Evolutionary conservation across 1,140 invertebrate genomes (phyloP), one percentile per base, ranked within the genome.

Genomic region (Zophobas atratus): DNA sequence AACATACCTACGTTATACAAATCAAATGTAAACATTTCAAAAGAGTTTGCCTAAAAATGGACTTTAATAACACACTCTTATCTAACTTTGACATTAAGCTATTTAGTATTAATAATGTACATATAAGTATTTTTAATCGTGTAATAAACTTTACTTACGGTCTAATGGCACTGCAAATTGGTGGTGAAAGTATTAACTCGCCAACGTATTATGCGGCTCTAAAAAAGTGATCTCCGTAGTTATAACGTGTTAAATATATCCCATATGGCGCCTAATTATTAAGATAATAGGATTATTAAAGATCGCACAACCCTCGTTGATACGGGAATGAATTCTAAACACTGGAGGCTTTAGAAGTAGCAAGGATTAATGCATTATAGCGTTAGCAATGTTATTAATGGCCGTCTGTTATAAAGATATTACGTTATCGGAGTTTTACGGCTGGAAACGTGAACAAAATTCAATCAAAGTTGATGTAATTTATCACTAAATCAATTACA

Each of bases 401-500:
- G 60, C n/a, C 38, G n/a, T 41, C 36, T 36, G 60, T 67, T 46
- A 43, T 41, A 33, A 67, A 67, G 60, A 67, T 43, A 67, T 43
- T 67, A 36, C 60, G 39, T 43, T 41, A 67, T 67, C 60, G 60
- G 60, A 67, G 60, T 67, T 67, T 67, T 55, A 34, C 60, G 38
- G 39, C 5, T 1, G 57, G 57, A 63, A 51, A 63, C 57, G 6
- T 6, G 35, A 63, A 67, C 60, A 39, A 67, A 67, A 67, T 39
- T 67, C 39, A 67, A 67, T 67, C 41, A 67, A 67, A 67, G 60
- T 67, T 67, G 60, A 46, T 67, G 60, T 67, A 67, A 67, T 67
- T 67, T 46, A 67, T 67, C 60, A 67, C 43, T 67, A 67, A 67
- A 67, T 67, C 60, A 67, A 67, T 67, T 67, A 67, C 60, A 67